Conservation (phyloP, 2,113 vertebrate genomes). For the Vidua macroura region DNA sequence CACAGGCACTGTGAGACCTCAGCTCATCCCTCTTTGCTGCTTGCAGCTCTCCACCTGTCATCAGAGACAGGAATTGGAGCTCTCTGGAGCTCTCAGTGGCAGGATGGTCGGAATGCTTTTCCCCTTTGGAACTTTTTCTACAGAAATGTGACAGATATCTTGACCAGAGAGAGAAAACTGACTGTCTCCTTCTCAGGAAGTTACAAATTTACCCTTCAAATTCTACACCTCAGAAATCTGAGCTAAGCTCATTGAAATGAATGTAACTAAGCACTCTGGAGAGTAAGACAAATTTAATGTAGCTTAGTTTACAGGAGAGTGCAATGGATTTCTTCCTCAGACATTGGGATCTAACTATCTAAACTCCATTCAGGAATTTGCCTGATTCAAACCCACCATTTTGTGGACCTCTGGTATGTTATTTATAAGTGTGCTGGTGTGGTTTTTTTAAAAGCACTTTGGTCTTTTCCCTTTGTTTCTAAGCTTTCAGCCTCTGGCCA, state of each 20-base stretch:
- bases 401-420: neutral
- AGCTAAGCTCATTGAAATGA: neutral
- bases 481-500: neutral
- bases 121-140: neutral
- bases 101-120: neutral
- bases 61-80: neutral
- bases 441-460: neutral
- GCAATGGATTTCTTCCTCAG: neutral
- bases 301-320: neutral
- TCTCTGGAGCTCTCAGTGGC: neutral
- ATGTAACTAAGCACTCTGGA: neutral
- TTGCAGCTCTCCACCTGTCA: neutral
- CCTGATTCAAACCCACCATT: neutral
- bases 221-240: neutral
- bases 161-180: neutral
- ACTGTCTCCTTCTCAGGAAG: neutral
- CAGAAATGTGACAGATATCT: neutral
- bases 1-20: neutral
- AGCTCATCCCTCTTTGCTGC: neutral
- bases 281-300: neutral
- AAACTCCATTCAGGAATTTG: neutral
- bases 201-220: neutral
- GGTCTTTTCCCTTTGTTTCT: neutral
- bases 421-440: neutral
- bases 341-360: neutral